Evolutionary conservation across 2,113 vertebrate species (phyloP), one percentile per base, ranked within the genome.

Genomic region (Prochilodus magdalenae): DNA sequence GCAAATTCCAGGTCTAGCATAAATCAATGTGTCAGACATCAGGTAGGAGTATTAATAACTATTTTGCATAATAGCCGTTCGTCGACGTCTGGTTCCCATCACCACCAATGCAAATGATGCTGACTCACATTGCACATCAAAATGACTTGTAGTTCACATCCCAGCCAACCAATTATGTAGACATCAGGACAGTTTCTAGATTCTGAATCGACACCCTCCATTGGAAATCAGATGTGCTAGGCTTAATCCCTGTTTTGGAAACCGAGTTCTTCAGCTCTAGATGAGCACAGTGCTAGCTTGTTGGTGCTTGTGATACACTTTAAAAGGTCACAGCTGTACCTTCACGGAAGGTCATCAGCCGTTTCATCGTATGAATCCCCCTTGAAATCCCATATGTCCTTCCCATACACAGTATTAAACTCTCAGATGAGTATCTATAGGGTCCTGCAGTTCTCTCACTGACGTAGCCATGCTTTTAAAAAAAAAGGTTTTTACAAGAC

Each of bases 271-370:
- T 70, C 11, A 24, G 33, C 20, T 70, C 33, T 16, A n/a, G 4
- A 15, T 29, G 53, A 63, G 70, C 27, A 4, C 53, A n/a, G 59
- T 73, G 55, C 10, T 79, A 65, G 47, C 51, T 75, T 82, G 75
- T 81, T 53, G 70, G 74, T 83, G 66, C n/a, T 83, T 73, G 65
- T 83, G 75, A 27, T 83, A 26, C 60, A n/a, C 77, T 78, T 72
- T 27, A 27, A 77, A 72, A 81, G 16, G 33, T 70, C 1, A 69
- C 20, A n/a, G 7, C 22, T 70, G 24, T 24, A 44, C 18, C 18
- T 67, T 12, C 57, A 55, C 53, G 6, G 16, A 30, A 7, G 16
- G 29, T 66, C 22, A 27, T 77, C 22, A 22, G 15, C 40, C 33
- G 2, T 20, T 67, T 59, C 44, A 51, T 74, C 27, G 27, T 75